These are phyloP conservation scores for Himalopsyche kuldschensis DNA, from an alignment of 2,888 invertebrate genomes.

Conservation along the genomic window DNA sequence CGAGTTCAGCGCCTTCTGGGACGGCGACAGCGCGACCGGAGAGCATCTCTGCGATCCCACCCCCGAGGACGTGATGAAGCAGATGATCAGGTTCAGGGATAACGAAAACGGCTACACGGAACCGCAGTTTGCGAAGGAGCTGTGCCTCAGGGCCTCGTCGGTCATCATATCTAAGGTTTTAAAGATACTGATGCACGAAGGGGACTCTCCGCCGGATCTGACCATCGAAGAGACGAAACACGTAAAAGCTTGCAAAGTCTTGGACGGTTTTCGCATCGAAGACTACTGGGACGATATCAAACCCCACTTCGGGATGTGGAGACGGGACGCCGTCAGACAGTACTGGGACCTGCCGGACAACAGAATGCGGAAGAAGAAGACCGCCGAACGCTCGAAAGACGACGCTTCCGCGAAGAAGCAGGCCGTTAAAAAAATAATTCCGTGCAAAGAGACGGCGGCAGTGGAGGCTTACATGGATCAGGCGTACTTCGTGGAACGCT, in stretches of 20 bases:
- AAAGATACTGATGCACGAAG: conserved; percentile 21
- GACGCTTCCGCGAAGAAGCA: conserved; percentile 12
- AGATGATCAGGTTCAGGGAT: conserved; percentile 12
- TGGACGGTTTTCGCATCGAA: conserved; percentile 29
- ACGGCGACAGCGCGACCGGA: not conserved
- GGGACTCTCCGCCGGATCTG: not conserved
- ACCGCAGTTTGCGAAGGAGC: conserved; percentile 21
- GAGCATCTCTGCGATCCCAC: conserved; percentile 4
- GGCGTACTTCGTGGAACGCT: conserved; percentile 46
- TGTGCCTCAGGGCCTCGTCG: conserved; percentile 22
- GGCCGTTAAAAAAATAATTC: conserved; percentile 18
- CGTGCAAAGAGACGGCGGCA: not conserved
- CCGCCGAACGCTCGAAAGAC: conserved; percentile 41
- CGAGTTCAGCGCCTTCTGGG: not conserved
- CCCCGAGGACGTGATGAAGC: conserved; percentile 16
- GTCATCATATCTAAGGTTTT: conserved; percentile 30
- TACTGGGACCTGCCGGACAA: conserved; percentile 19
- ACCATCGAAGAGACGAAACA: not conserved
- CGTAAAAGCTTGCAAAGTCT: conserved; percentile 5
- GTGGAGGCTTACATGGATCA: conserved; percentile 6
- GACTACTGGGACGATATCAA: conserved; percentile 30
- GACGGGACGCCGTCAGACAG: conserved; percentile 16
- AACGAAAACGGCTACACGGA: conserved; percentile 4
- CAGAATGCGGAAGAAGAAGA: conserved; percentile 41
- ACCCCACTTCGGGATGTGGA: conserved; percentile 21